Conservation (phyloP, 1,140 invertebrate species). For the Drosophila guanche region DNA sequence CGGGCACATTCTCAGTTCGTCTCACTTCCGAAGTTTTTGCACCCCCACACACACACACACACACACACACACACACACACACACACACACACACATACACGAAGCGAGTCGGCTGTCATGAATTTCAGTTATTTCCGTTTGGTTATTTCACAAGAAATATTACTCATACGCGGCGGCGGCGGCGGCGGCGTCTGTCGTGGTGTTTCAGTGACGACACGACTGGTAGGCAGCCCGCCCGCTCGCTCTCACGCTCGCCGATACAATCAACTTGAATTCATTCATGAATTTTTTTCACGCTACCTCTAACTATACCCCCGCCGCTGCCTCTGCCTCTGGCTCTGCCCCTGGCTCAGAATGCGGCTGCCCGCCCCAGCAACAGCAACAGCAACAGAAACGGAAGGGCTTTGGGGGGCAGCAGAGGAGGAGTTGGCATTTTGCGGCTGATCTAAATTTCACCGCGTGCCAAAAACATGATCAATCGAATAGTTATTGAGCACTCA, state of each 20-base stretch:
- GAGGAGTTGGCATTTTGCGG: background rate
- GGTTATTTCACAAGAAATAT: conserved; percentile 78
- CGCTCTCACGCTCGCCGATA: conserved; percentile 27
- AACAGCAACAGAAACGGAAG: too few relatives aligned
- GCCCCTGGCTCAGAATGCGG: conserved; percentile 10
- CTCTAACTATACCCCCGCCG: too few relatives aligned
- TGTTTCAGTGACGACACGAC: conserved; percentile 28
- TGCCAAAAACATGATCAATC: conserved; percentile 67
- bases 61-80: background rate
- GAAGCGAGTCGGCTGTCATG: conserved; percentile 15
- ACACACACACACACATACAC: background rate
- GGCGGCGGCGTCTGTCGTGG: conserved; percentile 35
- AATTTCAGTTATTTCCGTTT: conserved; percentile 82
- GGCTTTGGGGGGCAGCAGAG: background rate
- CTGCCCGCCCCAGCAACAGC: conserved; percentile 2
- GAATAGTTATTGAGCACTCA: conserved; percentile 54
- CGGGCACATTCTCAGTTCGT: background rate
- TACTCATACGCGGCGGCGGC: conserved; percentile 69
- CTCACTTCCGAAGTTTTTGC: conserved; percentile 32
- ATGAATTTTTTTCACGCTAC: conserved; percentile 29
- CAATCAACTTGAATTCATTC: conserved; percentile 41
- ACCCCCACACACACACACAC: conserved; percentile 6
- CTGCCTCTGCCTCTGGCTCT: conserved; percentile 14
- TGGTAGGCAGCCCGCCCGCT: conserved; percentile 8
- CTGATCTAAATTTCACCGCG: conserved; percentile 64